Evolutionary conservation across 2,113 vertebrate genomes (phyloP).

Genomic region (Thamnaconus septentrionalis): DNA sequence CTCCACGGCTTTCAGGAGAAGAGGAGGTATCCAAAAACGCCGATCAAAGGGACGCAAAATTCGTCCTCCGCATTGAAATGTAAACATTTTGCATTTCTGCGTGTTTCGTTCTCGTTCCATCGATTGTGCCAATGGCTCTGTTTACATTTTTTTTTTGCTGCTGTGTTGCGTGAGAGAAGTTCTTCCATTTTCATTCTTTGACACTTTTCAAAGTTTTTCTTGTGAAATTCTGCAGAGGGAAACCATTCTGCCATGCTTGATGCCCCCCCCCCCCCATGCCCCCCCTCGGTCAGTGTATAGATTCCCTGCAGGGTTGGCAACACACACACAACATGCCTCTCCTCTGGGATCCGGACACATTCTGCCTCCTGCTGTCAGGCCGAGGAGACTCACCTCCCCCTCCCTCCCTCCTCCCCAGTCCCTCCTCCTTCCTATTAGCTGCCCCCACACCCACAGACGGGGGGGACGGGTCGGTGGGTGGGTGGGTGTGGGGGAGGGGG

Average conservation of each 20-base stretch:
- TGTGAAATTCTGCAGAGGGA: too few species aligned
- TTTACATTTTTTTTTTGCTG: slow-evolving; percentile 8
- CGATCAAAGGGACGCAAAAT: too few species aligned
- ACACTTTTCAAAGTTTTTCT: too few species aligned
- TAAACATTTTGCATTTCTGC: too few species aligned
- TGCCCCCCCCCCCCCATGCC: neutral
- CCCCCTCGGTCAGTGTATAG: slow-evolving; percentile 7
- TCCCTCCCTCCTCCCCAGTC: slow-evolving; percentile 15
- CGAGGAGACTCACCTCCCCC: slow-evolving; percentile 41
- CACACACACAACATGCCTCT: slow-evolving; percentile 15
- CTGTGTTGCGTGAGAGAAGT: too few species aligned
- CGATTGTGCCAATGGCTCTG: neutral
- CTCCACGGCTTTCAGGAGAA: too few species aligned
- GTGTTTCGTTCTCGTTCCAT: too few species aligned
- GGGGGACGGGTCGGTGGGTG: too few species aligned
- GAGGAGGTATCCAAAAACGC: too few species aligned
- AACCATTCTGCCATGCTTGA: neutral
- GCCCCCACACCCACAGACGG: slow-evolving; percentile 30
- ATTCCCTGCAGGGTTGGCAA: slow-evolving; percentile 13
- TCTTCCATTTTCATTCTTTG: too few species aligned
- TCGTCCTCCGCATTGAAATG: too few species aligned
- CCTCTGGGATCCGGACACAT: slow-evolving; percentile 50
- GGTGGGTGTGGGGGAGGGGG: slow-evolving; percentile 32
- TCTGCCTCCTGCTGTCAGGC: slow-evolving; percentile 52
- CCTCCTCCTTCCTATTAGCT: slow-evolving; percentile 31